phyloP scores from a whole-genome alignment of 2,888 invertebrate species.

The Nineta flava region DNA sequence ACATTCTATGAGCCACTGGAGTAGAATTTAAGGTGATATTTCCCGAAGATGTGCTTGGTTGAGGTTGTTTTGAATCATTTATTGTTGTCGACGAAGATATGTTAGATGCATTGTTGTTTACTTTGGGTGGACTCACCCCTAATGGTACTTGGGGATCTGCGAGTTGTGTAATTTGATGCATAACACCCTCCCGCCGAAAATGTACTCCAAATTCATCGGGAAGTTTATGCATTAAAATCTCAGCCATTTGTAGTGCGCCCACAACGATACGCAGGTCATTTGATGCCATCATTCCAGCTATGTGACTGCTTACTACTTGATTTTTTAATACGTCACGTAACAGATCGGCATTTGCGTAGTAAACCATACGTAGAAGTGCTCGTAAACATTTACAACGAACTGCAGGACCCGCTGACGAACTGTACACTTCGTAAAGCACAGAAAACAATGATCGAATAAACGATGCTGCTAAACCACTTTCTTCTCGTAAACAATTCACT shows the following conservation, averaged over 20 bases:
- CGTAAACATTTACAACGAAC: constrained; percentile 94
- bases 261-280: constrained; percentile 93
- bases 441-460: constrained; percentile 73
- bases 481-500: constrained; percentile 51
- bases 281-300: constrained; percentile 97
- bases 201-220: constrained; percentile 90
- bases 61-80: constrained; percentile 30
- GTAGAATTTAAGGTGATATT: constrained; percentile 20
- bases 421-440: constrained; percentile 95
- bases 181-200: constrained; percentile 94
- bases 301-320: constrained; percentile 83
- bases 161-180: constrained; percentile 66
- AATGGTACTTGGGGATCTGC: constrained; percentile 50
- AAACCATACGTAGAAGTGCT: constrained; percentile 90
- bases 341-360: constrained; percentile 78
- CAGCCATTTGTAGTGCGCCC: constrained; percentile 91
- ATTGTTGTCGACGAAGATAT: constrained; percentile 31
- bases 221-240: constrained; percentile 90
- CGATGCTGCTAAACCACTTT: constrained; percentile 50
- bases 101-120: constrained; percentile 31
- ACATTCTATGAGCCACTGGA: constrained; percentile 19
- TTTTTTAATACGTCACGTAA: constrained; percentile 55
- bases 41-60: constrained; percentile 20
- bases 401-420: constrained; percentile 93
- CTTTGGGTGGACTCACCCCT: constrained; percentile 38